Base-by-base conservation (phyloP, 1,140 invertebrate genomes). In the Trissolcus basalis region DNA sequence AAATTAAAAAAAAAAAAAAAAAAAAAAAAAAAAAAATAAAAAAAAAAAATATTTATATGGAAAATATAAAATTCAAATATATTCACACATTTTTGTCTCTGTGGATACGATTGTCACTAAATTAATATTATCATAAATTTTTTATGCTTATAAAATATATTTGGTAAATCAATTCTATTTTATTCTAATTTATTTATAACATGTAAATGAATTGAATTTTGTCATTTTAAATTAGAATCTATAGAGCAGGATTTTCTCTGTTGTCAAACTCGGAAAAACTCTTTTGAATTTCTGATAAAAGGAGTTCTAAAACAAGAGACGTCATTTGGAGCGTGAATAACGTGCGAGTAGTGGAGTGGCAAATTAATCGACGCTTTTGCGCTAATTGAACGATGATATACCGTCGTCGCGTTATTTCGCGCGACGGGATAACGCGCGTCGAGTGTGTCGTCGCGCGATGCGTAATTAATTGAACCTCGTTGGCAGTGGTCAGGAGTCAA, bases 401-500 rank as follows among this genome's bases (percentile, higher is more conserved):
- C 15, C 0, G 45, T 13, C 51, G 44, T 49, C 45, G 65, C 35
- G 50, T 65, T 65, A 49, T 55, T 65, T 41, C 53, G n/a, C 19
- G 27, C 49, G 45, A 35, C 13, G 39, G 41, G 32, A 13, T 36
- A 39, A 27, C 54, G 49, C 16, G 19, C 33, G 35, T n/a, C 43
- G 43, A 13, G 68, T 16, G 63, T 74, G 67, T 74, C 48, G 36
- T 54, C 33, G 71, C 55, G 45, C 56, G 71, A 74, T 67, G 51
- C 47, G 60, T 68, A 50, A 74, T 67, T 74, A 60, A 74, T 74
- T 74, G 56, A 74, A 60, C 27, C 71, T 74, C 51, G 71, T 75
- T 75, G 50, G 45, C 47, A 61, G 33, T 47, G 71, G 71, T 75
- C 71, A 75, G 51, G 53, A 69, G 71, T 68, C 64, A 75, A 75